Percentiles rank a stretch among this genome's conserved stretches.
Evolutionary conservation across 2,888 invertebrate genomes (phyloP).

Genomic region (Podabrus alpinus): DNA sequence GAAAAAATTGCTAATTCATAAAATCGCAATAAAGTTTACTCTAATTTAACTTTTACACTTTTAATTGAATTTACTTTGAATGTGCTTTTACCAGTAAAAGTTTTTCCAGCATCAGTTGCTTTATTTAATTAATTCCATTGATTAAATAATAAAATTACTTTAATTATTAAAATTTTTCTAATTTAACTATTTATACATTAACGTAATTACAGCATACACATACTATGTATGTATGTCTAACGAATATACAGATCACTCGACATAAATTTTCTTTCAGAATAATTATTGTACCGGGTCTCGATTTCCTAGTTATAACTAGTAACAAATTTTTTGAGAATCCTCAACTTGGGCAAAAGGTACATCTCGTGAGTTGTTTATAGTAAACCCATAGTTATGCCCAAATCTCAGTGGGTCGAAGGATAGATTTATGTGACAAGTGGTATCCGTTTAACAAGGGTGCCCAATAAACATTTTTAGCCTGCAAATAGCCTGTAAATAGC

Average conservation of each 20-base stretch:
- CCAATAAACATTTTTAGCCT: no score
- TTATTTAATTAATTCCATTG: background rate
- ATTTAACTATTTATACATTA: background rate
- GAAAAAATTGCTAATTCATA: background rate
- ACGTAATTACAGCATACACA: background rate
- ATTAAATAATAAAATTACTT: background rate
- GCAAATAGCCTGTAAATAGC: no score
- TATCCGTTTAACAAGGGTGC: background rate
- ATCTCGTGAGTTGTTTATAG: background rate
- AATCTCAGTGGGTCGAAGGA: background rate
- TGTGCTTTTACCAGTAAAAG: background rate
- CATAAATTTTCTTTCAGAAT: no score
- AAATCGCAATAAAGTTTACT: background rate
- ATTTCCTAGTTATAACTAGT: no score
- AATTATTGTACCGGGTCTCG: no score
- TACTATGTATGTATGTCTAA: no score
- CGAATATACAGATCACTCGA: no score
- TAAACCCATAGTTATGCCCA: background rate
- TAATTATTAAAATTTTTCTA: background rate
- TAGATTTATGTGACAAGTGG: background rate
- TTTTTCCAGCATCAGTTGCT: background rate
- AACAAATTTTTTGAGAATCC: no score
- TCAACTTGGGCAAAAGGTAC: background rate
- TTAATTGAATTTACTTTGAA: background rate
- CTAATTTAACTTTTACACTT: background rate